These are phyloP conservation scores for Heliconius hewitsoni DNA, from an alignment of 1,140 invertebrate genomes.

Conservation along the genomic window DNA sequence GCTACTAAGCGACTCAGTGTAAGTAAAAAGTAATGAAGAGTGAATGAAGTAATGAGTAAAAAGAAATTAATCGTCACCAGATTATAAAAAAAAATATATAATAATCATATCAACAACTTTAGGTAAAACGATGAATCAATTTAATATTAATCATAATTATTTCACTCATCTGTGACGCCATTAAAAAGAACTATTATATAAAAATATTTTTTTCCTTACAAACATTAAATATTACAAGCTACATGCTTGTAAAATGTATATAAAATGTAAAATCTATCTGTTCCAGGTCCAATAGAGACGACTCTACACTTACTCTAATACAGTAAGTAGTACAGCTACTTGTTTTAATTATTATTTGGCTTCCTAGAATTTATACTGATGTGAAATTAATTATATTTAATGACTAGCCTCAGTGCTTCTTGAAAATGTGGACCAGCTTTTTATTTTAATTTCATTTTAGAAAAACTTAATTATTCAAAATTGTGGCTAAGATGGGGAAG, in stretches of 20 bases:
- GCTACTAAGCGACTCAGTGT: not conserved
- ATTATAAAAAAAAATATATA: not conserved
- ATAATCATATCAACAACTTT: not conserved
- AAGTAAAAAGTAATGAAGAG: not conserved
- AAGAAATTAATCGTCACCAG: no score
- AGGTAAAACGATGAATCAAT: not conserved
- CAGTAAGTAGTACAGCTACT: conserved; percentile 1
- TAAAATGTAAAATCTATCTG: not conserved
- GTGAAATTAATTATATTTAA: conserved; percentile 10
- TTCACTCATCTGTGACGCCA: not conserved
- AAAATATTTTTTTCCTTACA: not conserved
- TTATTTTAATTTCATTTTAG: conserved; percentile 14
- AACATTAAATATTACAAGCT: not conserved
- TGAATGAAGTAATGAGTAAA: no score
- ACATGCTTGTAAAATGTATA: conserved; percentile 3
- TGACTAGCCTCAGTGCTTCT: conserved; percentile 10
- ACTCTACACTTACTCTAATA: not conserved
- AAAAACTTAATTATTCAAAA: conserved; percentile 7
- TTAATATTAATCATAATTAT: not conserved
- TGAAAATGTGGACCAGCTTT: conserved; percentile 4
- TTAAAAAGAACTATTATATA: not conserved
- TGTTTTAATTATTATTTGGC: conserved; percentile 6
- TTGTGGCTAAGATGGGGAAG: not conserved
- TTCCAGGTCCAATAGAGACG: not conserved
- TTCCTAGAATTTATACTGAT: conserved; percentile 7